These are phyloP conservation scores for Phymastichus coffea DNA, from an alignment of 1,140 invertebrate species.

Conservation along the genomic window DNA sequence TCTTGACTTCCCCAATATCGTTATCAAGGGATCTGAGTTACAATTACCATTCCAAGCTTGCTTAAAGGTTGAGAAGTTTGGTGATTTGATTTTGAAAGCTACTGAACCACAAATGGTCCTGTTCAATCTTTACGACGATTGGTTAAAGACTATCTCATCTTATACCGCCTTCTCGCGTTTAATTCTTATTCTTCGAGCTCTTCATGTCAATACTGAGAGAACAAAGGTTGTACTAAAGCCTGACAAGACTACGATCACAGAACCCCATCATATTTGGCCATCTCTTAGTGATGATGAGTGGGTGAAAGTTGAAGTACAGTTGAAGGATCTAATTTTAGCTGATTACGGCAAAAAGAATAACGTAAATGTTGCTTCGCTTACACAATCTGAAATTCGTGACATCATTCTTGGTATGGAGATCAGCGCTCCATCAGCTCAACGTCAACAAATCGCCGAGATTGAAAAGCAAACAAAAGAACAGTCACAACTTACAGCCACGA, in stretches of 20 bases:
- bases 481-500: conserved; percentile 96
- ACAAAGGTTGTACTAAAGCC: conserved; percentile 98
- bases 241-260: conserved; percentile 98
- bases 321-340: conserved; percentile 97
- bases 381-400: conserved; percentile 98
- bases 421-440: conserved; percentile 95
- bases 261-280: conserved; percentile 99
- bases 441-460: conserved; percentile 99
- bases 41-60: conserved; percentile 99
- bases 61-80: conserved; percentile 99
- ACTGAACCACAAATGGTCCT: conserved; percentile 99
- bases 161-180: conserved; percentile 97
- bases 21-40: conserved; percentile 98
- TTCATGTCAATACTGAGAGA: conserved; percentile 98
- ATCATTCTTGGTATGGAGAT: conserved; percentile 99
- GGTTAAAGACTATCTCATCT: conserved; percentile 95
- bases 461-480: conserved; percentile 99
- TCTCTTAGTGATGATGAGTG: conserved; percentile 96
- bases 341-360: conserved; percentile 99
- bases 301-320: conserved; percentile 98
- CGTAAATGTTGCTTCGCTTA: conserved; percentile 97
- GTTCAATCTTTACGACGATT: conserved; percentile 99
- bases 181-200: conserved; percentile 92
- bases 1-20: conserved; percentile 99
- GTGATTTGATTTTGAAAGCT: conserved; percentile 97